Evolutionary conservation across 2,888 invertebrate species (phyloP).

Genomic region (Brachyopa scutellaris): DNA sequence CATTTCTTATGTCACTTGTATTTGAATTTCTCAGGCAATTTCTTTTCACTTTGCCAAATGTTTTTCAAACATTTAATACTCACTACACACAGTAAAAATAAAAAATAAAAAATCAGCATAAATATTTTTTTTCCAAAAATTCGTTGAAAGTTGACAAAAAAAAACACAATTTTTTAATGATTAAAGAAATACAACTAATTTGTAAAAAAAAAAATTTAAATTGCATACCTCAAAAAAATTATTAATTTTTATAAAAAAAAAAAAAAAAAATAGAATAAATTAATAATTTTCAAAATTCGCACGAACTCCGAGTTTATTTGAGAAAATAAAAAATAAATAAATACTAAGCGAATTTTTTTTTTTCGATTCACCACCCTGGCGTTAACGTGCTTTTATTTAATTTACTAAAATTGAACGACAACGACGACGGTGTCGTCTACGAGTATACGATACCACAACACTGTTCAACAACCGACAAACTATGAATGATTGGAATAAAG

Average conservation of each 20-base stretch:
- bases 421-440: not conserved
- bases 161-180: too few relatives aligned
- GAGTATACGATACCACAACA: constrained; percentile 7
- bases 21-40: not conserved
- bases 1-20: not conserved
- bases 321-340: too few relatives aligned
- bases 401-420: not conserved
- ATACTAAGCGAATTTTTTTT: constrained; percentile 10
- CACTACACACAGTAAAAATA: too few relatives aligned
- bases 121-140: too few relatives aligned
- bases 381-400: too few relatives aligned
- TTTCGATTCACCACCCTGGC: not conserved
- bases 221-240: not conserved
- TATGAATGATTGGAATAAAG: constrained; percentile 12
- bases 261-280: too few relatives aligned
- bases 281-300: constrained; percentile 7
- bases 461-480: constrained; percentile 27
- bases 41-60: not conserved
- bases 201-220: too few relatives aligned
- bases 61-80: not conserved
- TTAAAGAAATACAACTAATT: too few relatives aligned
- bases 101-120: not conserved
- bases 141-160: too few relatives aligned
- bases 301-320: not conserved
- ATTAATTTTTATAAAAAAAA: not conserved